Base-by-base conservation (phyloP, 1,140 invertebrate genomes). In the Ganaspis sp. region DNA sequence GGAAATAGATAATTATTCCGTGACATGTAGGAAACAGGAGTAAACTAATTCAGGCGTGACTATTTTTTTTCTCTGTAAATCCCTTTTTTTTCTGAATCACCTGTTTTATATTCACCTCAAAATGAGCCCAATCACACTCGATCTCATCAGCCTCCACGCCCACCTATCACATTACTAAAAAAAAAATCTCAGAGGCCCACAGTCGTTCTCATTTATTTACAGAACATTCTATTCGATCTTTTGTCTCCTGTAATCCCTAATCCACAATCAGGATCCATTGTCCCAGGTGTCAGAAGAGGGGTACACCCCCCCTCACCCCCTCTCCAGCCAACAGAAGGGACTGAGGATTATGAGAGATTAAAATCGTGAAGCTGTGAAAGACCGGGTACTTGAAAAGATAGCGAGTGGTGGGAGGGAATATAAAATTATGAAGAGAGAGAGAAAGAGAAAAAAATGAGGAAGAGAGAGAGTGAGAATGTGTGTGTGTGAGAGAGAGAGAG, bases 191-290 rank as follows among this genome's bases (percentile, higher is more conserved):
- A 1, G 1, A n/a, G 45, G 17, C 17, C 49, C 17, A 21, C 5
- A 12, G 75, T 78, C 80, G 81, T 72, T 74, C 76, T 78, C 79
- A 81, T 81, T 83, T 83, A 86, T 77, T 83, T 81, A 76, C 77
- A 80, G 80, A 81, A 84, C 37, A 75, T 70, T 74, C 75, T 76
- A 77, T 71, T 73, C 26, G 72, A 69, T 73, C 85, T 85, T 86
- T 86, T 86, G 85, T 86, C 84, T 86, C 84, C 82, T 58, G 49
- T 87, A 87, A 87, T 87, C 84, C 86, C 83, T 86, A 85, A 87
- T 86, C 83, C 86, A 84, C 83, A 87, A 86, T 87, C 85, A 85
- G 83, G 82, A 82, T 81, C 84, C 85, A 87, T 87, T 85, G 82
- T 85, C 79, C 37, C 80, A 75, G 80, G 79, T 80, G 80, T 83